A percentile compares a stretch with the other conserved stretches of the same genome.
Conservation (phyloP, 2,113 vertebrate species). For the Philantomba maxwellii region DNA sequence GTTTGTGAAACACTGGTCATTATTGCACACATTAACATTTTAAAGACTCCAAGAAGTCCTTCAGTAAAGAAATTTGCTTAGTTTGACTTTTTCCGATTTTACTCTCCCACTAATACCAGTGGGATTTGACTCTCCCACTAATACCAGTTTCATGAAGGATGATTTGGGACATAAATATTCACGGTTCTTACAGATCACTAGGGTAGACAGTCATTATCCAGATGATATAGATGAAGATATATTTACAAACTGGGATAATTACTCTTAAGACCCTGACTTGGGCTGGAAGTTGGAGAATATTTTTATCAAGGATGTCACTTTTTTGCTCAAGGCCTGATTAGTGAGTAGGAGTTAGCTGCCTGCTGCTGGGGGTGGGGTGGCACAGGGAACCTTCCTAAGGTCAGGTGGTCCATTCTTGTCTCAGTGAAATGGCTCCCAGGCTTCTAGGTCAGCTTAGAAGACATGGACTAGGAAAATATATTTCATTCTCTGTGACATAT, state of each 20-base stretch:
- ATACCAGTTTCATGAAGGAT: neutral
- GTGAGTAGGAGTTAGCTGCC: neutral
- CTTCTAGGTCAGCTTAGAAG: neutral
- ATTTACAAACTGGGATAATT: neutral
- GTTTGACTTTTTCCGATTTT: neutral
- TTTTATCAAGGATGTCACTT: neutral
- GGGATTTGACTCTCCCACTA: neutral
- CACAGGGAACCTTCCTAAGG: neutral
- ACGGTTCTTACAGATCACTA: neutral
- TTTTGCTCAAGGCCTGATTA: neutral
- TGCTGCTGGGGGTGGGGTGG: neutral
- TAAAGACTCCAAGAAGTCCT: neutral
- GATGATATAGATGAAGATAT: neutral
- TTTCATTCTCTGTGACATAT: slow-evolving; percentile 21
- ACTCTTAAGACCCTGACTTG: neutral
- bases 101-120: too few species aligned
- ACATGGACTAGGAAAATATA: neutral
- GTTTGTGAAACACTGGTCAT: neutral
- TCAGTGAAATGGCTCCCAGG: neutral
- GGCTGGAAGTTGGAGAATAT: neutral
- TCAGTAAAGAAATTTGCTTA: neutral
- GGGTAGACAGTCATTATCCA: neutral
- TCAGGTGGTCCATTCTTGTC: neutral
- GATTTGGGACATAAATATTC: neutral
- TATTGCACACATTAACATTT: neutral